Conservation (phyloP, 2,113 vertebrate genomes). For the Macquaria ambigua region DNA sequence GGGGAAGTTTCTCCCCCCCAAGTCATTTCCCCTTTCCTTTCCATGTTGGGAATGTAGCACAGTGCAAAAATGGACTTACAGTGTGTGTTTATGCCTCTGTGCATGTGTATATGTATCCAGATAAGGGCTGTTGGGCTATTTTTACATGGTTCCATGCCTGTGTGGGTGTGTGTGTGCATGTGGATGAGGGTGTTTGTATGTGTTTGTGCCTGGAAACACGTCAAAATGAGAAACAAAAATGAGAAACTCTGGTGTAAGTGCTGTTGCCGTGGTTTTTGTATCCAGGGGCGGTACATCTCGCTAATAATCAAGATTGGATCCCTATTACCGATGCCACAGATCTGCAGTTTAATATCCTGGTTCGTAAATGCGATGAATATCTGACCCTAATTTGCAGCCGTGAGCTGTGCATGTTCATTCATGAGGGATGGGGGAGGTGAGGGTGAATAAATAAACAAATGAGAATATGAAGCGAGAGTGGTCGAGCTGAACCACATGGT, state of each 20-base stretch:
- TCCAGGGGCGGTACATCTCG: constrained; percentile 9
- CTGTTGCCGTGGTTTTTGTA: constrained; percentile 43
- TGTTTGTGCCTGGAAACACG: constrained; percentile 30
- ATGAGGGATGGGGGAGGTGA: constrained; percentile 51
- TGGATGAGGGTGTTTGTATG: constrained; percentile 25
- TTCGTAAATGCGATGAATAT: constrained; percentile 46
- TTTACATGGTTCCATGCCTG: constrained; percentile 7
- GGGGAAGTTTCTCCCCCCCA: too few relatives aligned
- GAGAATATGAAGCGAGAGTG: constrained; percentile 1
- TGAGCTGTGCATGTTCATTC: constrained; percentile 52
- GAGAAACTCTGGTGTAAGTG: not conserved
- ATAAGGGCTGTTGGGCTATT: constrained; percentile 26
- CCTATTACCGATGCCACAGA: constrained; percentile 2
- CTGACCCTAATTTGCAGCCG: constrained; percentile 73
- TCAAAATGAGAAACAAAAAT: constrained; percentile 2
- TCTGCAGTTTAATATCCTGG: constrained; percentile 38
- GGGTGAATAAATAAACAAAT: constrained; percentile 36
- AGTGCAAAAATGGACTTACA: not conserved
- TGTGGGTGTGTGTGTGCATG: constrained; percentile 1
- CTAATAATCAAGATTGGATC: constrained; percentile 27
- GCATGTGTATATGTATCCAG: not conserved
- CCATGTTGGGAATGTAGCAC: not conserved
- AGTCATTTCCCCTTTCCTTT: not conserved
- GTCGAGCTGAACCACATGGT: not conserved
- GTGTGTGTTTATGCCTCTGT: constrained; percentile 7